These are phyloP conservation scores for Hystrix brachyura DNA, from an alignment of 2,113 vertebrate genomes.

Conservation along the genomic window DNA sequence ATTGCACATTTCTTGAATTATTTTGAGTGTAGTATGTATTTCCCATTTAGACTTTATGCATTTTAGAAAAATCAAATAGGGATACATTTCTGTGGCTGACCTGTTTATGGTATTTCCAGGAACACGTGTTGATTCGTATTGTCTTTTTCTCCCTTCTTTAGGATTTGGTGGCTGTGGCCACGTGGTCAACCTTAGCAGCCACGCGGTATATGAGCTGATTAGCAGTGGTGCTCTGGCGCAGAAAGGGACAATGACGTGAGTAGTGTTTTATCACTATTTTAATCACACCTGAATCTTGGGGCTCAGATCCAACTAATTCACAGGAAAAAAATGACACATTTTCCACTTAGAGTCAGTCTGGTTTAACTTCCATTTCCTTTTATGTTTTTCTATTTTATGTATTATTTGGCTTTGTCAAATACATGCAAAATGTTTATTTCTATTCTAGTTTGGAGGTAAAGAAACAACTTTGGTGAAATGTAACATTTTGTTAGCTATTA, in stretches of 20 bases:
- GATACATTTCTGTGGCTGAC: not conserved
- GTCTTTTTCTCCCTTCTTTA: not conserved
- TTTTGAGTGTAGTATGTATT: not conserved
- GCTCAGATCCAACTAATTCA: not conserved
- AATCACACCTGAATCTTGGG: not conserved
- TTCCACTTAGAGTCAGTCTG: not conserved
- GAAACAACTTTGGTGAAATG: not conserved
- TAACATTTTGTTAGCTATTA: not conserved
- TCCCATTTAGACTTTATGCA: not conserved
- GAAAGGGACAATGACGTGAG: not conserved
- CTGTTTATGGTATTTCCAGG: not conserved
- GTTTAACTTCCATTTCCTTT: not conserved
- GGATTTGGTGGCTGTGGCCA: not conserved
- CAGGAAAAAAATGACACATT: not conserved
- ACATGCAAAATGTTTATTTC: not conserved
- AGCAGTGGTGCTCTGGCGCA: not conserved
- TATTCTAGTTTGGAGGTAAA: not conserved
- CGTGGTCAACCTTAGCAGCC: not conserved
- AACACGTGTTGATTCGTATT: not conserved
- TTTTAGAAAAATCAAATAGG: not conserved
- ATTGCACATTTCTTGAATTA: constrained; percentile 27
- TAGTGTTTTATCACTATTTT: not conserved
- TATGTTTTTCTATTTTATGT: not conserved
- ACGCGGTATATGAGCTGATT: not conserved
- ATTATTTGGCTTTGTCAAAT: not conserved